Base-by-base conservation (phyloP, 1,140 invertebrate species). In the Leptinotarsa defecta region DNA sequence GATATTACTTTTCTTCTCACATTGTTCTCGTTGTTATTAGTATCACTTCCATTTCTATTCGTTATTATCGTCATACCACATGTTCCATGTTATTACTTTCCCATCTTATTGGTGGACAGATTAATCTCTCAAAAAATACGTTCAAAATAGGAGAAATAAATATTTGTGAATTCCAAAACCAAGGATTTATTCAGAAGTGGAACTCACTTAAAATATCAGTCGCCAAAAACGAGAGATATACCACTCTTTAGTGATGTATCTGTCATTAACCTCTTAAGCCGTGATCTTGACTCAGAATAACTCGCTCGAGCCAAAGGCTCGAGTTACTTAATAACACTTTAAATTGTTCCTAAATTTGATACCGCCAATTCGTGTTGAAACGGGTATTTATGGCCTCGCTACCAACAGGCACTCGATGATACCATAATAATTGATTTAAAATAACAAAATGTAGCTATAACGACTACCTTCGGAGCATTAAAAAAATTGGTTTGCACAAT, bases 291-390 rank as follows among this genome's bases (percentile, higher is more conserved):
- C n/a, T 65, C 3, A 3, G 64, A 65, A 27, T 24, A 65, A 65
- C 64, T 67, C 22, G 64, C 22, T 67, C 27, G 15, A 34, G 64
- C 64, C 64, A 67, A 34, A 67, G 64, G 64, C 64, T 67, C 64
- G 64, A 67, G 64, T 67, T 22, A 67, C 64, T 67, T 67, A 67
- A 67, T 67, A 67, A 34, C 64, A 67, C 64, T 67, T 34, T 15
- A 67, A 34, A 67, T 67, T 22, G 64, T 34, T 22, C 64, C 22
- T 67, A 67, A 67, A 67, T 22, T 57, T 57, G 52, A 57, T 57
- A 57, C 52, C 52, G 52, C 52, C 52, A 57, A 57, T 57, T 57
- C 52, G 52, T 17, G 52, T 57, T 4, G 52, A 57, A 57, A 57
- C 52, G 52, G 52, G 52, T 57, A 57, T 57, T 57, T 57, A 57